These are phyloP conservation scores for Delphinus delphis DNA, from an alignment of 2,113 vertebrate genomes.

Conservation along the genomic window DNA sequence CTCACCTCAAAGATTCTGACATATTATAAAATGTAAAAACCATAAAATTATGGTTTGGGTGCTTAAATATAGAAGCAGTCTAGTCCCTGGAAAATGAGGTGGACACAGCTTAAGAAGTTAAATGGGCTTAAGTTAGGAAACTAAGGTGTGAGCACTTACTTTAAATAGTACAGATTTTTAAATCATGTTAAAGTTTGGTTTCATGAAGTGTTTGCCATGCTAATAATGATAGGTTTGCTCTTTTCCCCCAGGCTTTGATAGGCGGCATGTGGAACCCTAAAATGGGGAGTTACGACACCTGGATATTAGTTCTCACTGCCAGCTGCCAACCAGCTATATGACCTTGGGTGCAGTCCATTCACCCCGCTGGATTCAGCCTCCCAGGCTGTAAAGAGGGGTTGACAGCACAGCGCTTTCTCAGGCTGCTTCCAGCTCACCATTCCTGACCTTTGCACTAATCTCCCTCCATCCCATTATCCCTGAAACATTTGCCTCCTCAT, in stretches of 20 bases:
- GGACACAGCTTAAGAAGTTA: background rate
- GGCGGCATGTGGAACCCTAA: background rate
- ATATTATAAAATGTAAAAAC: background rate
- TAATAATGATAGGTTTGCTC: background rate
- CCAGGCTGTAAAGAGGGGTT: background rate
- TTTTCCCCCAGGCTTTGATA: background rate
- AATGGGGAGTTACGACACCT: background rate
- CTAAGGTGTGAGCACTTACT: background rate
- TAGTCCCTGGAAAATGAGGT: background rate
- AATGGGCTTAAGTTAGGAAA: slow-evolving; percentile 2
- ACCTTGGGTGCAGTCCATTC: background rate
- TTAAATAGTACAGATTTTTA: background rate
- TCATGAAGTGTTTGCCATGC: background rate
- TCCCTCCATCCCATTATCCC: background rate
- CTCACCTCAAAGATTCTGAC: background rate
- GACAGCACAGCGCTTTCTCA: background rate
- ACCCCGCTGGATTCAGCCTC: background rate
- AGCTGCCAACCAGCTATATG: background rate
- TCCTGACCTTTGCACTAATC: background rate
- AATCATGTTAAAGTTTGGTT: background rate
- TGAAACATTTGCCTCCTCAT: background rate
- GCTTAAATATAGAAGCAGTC: background rate
- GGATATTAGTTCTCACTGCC: background rate
- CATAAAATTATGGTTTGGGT: background rate
- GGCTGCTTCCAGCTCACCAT: background rate